Base-by-base conservation (phyloP, 2,888 invertebrate genomes). In the Epirrhoe alternata region DNA sequence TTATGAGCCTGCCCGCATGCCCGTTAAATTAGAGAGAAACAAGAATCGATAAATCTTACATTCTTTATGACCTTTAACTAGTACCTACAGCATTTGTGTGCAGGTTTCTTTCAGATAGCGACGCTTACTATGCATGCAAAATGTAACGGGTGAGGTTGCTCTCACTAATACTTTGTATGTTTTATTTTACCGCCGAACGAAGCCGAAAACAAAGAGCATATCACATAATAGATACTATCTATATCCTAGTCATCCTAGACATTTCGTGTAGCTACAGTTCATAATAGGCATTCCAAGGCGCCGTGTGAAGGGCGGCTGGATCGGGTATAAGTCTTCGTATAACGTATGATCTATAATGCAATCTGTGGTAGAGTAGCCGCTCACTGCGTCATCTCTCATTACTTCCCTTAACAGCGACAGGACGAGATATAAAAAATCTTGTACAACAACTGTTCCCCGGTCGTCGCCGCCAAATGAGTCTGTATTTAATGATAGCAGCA, bases 371-470 rank as follows among this genome's bases (percentile, higher is more conserved):
- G 17, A 30, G 14, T 51, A 31, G 49, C 50, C 54, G 38, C 54
- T 59, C 58, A 58, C 64, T 42, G 30, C 49, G 64, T 59, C 49
- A 24, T 24, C 24, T 24, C 24, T 24, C 24, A 59, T 57, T 56
- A 57, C 52, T 57, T 63, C 57, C 64, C 60, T 51, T 51, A 45
- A 45, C 47, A 53, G 35, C 42, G 55, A 6, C 61, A 62, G 58
- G 59, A 59, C 59, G 33, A 59, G 54, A 55, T 17, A 64, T 58
- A 68, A 64, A 64, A 68, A 61, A 67, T 67, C 56, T 55, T 60
- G 60, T 52, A 56, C 31, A 55, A 57, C 51, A 61, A 67, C 57
- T 64, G 58, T 51, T 59, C 24, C 54, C 47, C 56, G 61, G 58
- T 61, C 49, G 50, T 51, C 38, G 51, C 49, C 45, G 38, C 38